Evolutionary conservation across 2,888 invertebrate species (phyloP), one percentile per base, ranked within the genome.

Genomic region (Seira sanloemensis): DNA sequence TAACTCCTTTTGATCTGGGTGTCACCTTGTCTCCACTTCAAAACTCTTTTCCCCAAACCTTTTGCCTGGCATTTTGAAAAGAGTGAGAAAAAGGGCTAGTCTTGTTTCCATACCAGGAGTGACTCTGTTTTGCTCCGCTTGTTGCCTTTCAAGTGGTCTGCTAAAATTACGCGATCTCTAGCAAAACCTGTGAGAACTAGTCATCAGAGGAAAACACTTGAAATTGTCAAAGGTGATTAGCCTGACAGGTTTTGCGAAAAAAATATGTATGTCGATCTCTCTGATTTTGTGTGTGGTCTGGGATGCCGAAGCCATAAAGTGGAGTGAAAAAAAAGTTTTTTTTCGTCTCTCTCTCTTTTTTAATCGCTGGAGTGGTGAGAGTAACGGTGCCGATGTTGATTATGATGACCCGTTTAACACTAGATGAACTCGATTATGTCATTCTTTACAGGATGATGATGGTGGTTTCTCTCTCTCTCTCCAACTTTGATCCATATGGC

Each of bases 381-480:
- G 24, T 50, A 50, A 50, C 50, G 50, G 50, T 50, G 50, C 50
- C 50, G 54, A 24, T 46, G 72, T 54, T 73, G 74, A 27, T 68
- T 26, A 71, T 67, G 73, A 73, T 79, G 79, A 79, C 79, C 79
- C 54, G 54, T 72, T 79, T 72, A 50, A 50, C 19, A 50, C 12
- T 19, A n/a, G 50, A 50, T 73, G 67, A 79, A 54, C 78, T 78
- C 71, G 24, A 23, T 71, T 50, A 26, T 26, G 25, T 19, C 7
- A 58, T 74, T 62, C 19, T 12, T 62, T 7, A n/a, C n/a, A n/a
- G n/a, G n/a, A n/a, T n/a, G n/a, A n/a, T n/a, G n/a, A n/a, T n/a
- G n/a, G n/a, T n/a, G n/a, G n/a, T n/a, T n/a, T n/a, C n/a, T n/a
- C n/a, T n/a, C n/a, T n/a, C n/a, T n/a, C n/a, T n/a, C n/a, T n/a